These are phyloP conservation scores for Arion vulgaris DNA, from an alignment of 1,140 invertebrate species.

Conservation along the genomic window DNA sequence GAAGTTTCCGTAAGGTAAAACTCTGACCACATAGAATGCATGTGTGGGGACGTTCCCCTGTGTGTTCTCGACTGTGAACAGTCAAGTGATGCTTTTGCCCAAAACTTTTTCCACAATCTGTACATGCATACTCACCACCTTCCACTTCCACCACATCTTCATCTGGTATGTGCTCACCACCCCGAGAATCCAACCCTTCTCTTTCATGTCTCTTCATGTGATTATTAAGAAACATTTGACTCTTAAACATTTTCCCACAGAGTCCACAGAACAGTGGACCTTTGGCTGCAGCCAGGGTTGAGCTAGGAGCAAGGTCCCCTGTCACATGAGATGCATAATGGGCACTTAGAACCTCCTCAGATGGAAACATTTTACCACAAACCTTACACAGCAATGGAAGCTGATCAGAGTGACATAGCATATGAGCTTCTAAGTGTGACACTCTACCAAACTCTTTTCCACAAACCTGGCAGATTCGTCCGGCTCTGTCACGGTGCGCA, in stretches of 20 bases:
- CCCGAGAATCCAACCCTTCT: slow-evolving; percentile 25
- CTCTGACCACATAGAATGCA: slow-evolving; percentile 43
- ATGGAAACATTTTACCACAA: slow-evolving; percentile 37
- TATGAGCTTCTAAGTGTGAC: slow-evolving; percentile 37
- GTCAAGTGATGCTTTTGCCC: slow-evolving; percentile 39
- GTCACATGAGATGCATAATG: slow-evolving; percentile 30
- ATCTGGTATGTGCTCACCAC: slow-evolving; percentile 33
- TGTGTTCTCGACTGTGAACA: slow-evolving; percentile 38
- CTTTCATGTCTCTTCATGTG: slow-evolving; percentile 47
- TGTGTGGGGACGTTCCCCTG: slow-evolving; percentile 34
- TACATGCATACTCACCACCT: slow-evolving; percentile 41
- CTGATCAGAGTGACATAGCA: slow-evolving; percentile 35
- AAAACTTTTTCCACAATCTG: slow-evolving; percentile 42
- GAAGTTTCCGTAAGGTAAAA: slow-evolving; percentile 30
- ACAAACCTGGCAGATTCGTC: slow-evolving; percentile 30
- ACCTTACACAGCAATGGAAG: slow-evolving; percentile 34
- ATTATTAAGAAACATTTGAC: slow-evolving; percentile 42
- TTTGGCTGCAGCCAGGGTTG: slow-evolving; percentile 6
- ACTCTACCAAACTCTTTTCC: slow-evolving; percentile 38
- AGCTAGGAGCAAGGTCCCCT: background rate
- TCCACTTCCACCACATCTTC: slow-evolving; percentile 41
- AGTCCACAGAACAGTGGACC: slow-evolving; percentile 43
- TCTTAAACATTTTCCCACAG: slow-evolving; percentile 45
- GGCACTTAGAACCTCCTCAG: slow-evolving; percentile 30
- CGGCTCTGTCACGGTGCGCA: slow-evolving; percentile 31